Conservation (phyloP, 2,113 vertebrate species). For the Orientallactaga bullata region DNA sequence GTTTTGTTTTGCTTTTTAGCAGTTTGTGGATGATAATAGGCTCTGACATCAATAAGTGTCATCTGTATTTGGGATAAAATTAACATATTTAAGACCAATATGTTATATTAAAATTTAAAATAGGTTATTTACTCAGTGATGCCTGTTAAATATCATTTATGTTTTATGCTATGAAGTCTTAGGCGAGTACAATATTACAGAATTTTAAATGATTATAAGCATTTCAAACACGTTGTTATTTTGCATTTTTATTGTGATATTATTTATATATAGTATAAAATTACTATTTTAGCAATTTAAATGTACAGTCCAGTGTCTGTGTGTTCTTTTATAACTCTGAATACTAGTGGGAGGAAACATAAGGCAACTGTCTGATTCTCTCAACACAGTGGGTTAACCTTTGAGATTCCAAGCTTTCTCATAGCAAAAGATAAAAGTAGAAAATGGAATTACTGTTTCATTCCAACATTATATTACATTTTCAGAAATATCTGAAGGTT, state of each 20-base stretch:
- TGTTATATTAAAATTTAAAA: neutral
- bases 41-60: neutral
- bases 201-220: neutral
- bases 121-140: neutral
- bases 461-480: neutral
- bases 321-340: neutral
- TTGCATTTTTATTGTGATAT: neutral
- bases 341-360: neutral
- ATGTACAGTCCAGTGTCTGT: fast-evolving
- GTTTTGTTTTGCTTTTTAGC: neutral
- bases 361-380: neutral
- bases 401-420: neutral
- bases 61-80: neutral
- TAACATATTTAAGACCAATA: neutral
- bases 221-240: neutral
- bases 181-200: neutral
- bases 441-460: neutral
- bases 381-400: neutral
- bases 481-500: neutral
- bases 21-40: neutral
- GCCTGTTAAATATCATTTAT: neutral
- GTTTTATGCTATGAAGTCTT: neutral
- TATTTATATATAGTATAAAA: neutral
- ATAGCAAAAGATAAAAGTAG: neutral
- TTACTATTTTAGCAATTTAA: neutral